Evolutionary conservation across 2,888 invertebrate genomes (phyloP), one percentile per base, ranked within the genome.

Genomic region (Idaea dimidiata): DNA sequence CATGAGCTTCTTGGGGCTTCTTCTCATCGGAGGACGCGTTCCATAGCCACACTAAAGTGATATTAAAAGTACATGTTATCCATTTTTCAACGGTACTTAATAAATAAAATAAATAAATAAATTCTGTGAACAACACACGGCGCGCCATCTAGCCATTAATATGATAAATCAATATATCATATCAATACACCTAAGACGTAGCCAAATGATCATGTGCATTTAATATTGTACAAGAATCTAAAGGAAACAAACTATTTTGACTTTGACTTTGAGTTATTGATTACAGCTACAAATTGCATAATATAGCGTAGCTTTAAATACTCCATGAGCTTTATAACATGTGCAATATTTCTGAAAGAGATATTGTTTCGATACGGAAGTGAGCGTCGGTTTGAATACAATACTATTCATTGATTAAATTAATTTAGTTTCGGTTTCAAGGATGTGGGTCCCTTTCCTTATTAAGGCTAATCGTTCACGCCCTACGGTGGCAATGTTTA

Each of bases 301-400:
- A 8, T 18, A 53, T 65, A 72, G 66, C 62, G 16, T 66, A 61
- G 62, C 68, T 61, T 66, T 62, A n/a, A 68, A 67, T 63, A 62
- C 53, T 60, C 59, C 58, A 4, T 5, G 0, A 8, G 24, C 62
- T 68, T 74, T 65, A 58, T 6, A 80, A 79, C 84, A 84, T 80
- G 84, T 82, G 83, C 75, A 66, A 75, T 66, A 70, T 74, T 76
- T 78, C 80, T 81, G 76, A 83, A 82, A 80, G 78, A 79, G 78
- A 76, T 79, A 81, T 79, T 81, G 78, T 81, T 72, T 67, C 62
- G 76, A 72, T 74, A 70, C 77, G 80, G 79, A 81, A 79, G 71
- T 63, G 66, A 67, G 61, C 60, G 65, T 65, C 63, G 33, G 16
- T 65, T 66, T 61, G 62, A 68, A 71, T 43, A 43, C 69, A 68